phyloP scores from a whole-genome alignment of 2,888 invertebrate genomes.

The Balanococcus diminutus region DNA sequence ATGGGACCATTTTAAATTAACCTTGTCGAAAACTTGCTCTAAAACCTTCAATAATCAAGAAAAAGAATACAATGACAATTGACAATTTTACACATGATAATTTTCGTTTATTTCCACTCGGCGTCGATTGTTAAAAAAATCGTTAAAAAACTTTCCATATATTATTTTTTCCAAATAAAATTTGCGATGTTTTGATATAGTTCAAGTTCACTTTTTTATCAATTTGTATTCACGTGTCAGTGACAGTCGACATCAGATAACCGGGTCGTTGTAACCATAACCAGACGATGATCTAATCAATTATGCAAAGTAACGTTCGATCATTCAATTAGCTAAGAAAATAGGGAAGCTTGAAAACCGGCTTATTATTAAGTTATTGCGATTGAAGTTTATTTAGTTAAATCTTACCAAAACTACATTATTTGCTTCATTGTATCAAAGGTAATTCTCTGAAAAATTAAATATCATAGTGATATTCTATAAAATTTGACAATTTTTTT shows the following conservation, averaged over 20 bases:
- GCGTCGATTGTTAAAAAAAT: no score
- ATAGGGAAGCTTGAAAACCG: not conserved
- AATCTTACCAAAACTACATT: not conserved
- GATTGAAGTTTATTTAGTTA: not conserved
- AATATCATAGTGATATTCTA: no score
- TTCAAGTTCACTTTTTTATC: not conserved
- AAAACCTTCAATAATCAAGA: no score
- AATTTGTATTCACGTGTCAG: not conserved
- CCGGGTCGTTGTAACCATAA: not conserved
- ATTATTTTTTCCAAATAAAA: no score
- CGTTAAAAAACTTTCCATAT: no score
- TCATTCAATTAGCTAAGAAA: not conserved
- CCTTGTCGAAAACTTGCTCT: no score
- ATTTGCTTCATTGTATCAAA: not conserved
- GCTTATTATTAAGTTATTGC: not conserved
- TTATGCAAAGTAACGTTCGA: not conserved
- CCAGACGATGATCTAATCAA: not conserved
- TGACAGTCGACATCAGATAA: not conserved
- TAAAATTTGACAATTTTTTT: not conserved
- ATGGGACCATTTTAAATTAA: no score
- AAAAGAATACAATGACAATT: no score
- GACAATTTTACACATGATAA: no score
- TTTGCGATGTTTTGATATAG: no score
- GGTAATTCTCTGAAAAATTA: no score
- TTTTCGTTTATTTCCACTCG: no score